Base-by-base conservation (phyloP, 2,888 invertebrate genomes). In the Lithophane leautieri region DNA sequence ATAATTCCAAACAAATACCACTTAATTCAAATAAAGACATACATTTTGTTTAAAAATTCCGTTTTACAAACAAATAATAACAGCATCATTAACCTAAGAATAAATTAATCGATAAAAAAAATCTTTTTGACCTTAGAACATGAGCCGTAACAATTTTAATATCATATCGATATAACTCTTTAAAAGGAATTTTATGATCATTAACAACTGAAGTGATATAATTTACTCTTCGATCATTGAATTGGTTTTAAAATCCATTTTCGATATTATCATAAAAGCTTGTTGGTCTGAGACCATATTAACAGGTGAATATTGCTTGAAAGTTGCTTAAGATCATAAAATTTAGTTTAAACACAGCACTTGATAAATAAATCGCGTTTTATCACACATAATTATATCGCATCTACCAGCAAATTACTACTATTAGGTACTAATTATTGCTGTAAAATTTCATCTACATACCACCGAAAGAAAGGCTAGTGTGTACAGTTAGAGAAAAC, bases 391-490 rank as follows among this genome's bases (percentile, higher is more conserved):
- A 94, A 93, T 93, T 91, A 93, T 92, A 94, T 91, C 95, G 95
- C 95, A 92, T 94, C 95, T 96, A 96, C 94, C 93, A 95, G 95
- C 95, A 92, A 94, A 93, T 88, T 91, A 93, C 95, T 95, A 95
- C 94, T 88, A 92, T 95, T 95, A 95, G 90, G 87, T 94, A 94
- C 95, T 95, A 96, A 94, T 96, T 96, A 96, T 96, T 96, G 96
- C 96, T 96, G 95, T 95, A 93, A 94, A 92, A 88, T 94, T 94
- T 95, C 87, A 92, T 93, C 95, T 95, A 96, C 93, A 91, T 93
- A 95, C 94, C 94, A 95, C 93, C 93, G 91, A 95, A 95, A 94
- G 93, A 95, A 95, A 95, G 95, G 95, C 95, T 95, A 94, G 91
- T 93, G 86, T 89, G 67, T 82, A 83, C 87, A 70, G 85, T 81